Evolutionary conservation across 2,888 invertebrate species (phyloP), one percentile per base, ranked within the genome.

Genomic region (Auanema freiburgensis): DNA sequence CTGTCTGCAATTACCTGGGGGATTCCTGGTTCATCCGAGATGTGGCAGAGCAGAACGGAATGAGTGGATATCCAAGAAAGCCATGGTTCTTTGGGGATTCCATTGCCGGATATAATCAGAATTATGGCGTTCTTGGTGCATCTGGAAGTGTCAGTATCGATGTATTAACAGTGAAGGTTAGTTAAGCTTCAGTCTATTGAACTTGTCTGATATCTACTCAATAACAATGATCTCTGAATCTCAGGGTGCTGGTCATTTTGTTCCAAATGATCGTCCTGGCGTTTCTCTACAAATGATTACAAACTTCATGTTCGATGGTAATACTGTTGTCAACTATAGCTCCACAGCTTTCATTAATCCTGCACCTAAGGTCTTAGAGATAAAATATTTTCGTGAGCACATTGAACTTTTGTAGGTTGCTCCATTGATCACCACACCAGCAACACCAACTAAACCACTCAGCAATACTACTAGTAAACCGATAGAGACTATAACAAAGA

Each of bases 1-100:
- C 78, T 8, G 78, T 79, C 1, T 79, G 79, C 67, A 79, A 79
- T 61, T 79, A 74, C 59, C 62, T 79, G 23, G 79, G 79, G 44
- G 79, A 77, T 57, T 69, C 79, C 16, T 74, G 77, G 68, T 71
- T 74, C 57, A 77, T 79, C 56, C 61, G 61, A n/a, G 64, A 78
- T 42, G 72, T 79, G 12, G 75, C 79, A 11, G 51, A 2, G 1
- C 59, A 69, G 1, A 69, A 69, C 40, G 40, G 43, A 11, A 56
- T 72, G 8, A 41, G 18, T 4, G 52, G 24, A 16, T 61, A 44
- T 1, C 23, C 46, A 3, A 71, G 74, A 21, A 43, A 51, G 21
- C 65, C 66, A 3, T 76, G 76, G 76, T 70, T 57, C 50, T 76
- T 67, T 65, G 69, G 72, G 53, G 18, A 71, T n/a, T 77, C 77